These are phyloP conservation scores for Bombus sibiricus DNA, from an alignment of 1,140 invertebrate genomes.

Conservation along the genomic window DNA sequence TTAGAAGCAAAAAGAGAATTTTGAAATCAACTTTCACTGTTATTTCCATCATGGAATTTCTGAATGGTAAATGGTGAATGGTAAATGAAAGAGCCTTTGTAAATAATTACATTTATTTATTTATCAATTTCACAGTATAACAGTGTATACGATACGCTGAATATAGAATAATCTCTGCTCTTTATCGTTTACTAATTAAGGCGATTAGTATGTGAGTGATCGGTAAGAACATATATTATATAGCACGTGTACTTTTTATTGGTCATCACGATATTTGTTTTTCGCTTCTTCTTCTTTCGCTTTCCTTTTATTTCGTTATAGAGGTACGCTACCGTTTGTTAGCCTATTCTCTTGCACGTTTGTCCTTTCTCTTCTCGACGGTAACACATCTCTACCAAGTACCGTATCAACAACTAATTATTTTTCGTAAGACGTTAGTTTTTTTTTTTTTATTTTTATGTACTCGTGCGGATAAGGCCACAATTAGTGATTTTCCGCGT, in stretches of 20 bases:
- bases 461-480: slow-evolving; percentile 75
- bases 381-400: slow-evolving; percentile 57
- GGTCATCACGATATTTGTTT: slow-evolving; percentile 65
- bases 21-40: too few relatives aligned
- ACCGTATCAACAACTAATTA: slow-evolving; percentile 65
- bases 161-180: slow-evolving; percentile 76
- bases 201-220: slow-evolving; percentile 80
- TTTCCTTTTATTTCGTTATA: slow-evolving; percentile 7
- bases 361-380: slow-evolving; percentile 36
- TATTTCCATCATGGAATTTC: background rate
- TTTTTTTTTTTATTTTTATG: slow-evolving; percentile 59
- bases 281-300: slow-evolving; percentile 39
- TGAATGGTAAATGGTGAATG: background rate
- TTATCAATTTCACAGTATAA: slow-evolving; percentile 81
- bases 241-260: slow-evolving; percentile 75
- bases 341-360: slow-evolving; percentile 29
- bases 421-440: slow-evolving; percentile 53
- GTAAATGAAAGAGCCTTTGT: slow-evolving; percentile 31
- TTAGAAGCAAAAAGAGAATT: too few relatives aligned
- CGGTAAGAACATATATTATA: slow-evolving; percentile 77
- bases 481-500: slow-evolving; percentile 66
- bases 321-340: slow-evolving; percentile 18
- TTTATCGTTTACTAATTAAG: slow-evolving; percentile 78
- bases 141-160: slow-evolving; percentile 76
- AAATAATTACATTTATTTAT: slow-evolving; percentile 81